These are phyloP conservation scores for Hippolais icterina DNA, from an alignment of 2,113 vertebrate genomes.

Conservation along the genomic window DNA sequence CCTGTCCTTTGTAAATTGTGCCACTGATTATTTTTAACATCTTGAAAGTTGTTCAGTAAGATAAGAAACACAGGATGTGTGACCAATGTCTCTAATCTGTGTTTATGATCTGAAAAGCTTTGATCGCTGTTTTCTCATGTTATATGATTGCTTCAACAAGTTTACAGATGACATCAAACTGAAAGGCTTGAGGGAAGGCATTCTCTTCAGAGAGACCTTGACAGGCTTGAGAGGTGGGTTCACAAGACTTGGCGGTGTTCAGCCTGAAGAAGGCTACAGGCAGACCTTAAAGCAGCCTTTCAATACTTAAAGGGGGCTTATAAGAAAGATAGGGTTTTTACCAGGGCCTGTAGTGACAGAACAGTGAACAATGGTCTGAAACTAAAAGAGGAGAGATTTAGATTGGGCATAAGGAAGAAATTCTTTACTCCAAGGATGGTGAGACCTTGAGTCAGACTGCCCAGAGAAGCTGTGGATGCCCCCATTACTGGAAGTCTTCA, in stretches of 20 bases:
- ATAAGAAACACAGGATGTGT: not conserved
- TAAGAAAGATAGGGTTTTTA: not conserved
- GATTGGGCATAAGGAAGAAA: not conserved
- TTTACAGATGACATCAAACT: not conserved
- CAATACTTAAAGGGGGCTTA: not conserved
- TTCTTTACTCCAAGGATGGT: not conserved
- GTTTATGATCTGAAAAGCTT: not conserved
- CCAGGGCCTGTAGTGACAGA: not conserved
- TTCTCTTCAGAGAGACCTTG: not conserved
- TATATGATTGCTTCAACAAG: not conserved
- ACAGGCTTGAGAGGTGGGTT: not conserved
- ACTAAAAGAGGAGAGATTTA: not conserved
- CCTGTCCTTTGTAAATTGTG: not conserved
- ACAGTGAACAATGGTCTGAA: not conserved
- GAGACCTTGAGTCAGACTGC: not conserved
- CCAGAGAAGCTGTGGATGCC: not conserved
- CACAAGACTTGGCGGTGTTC: not conserved
- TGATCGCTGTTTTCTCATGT: not conserved
- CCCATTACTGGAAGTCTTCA: not conserved
- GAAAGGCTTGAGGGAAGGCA: not conserved
- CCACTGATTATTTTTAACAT: not conserved
- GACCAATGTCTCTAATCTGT: not conserved
- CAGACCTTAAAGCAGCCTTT: not conserved
- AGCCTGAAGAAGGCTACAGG: not conserved
- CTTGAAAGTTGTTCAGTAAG: not conserved